phyloP scores from a whole-genome alignment of 2,888 invertebrate genomes.

The Pyrochroa serraticornis region DNA sequence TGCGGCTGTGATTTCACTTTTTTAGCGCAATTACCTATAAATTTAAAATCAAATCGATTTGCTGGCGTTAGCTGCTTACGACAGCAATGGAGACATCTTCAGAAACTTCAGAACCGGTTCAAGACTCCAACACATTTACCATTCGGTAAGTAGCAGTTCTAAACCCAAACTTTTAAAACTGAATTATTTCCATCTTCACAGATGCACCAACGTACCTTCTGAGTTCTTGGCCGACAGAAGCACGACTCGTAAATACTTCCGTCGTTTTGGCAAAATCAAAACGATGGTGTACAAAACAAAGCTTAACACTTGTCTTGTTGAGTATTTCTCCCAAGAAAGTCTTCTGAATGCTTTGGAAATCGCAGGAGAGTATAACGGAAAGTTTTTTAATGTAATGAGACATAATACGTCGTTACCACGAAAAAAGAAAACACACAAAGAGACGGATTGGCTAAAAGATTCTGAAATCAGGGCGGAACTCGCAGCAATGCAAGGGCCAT shows the following conservation, averaged over 20 bases:
- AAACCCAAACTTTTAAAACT: too few species aligned
- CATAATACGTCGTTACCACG: slow-evolving; percentile 22
- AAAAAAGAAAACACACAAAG: slow-evolving; percentile 32
- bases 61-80: too few species aligned
- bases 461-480: slow-evolving; percentile 74
- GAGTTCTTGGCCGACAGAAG: slow-evolving; percentile 66
- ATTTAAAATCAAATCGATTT: too few species aligned
- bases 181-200: too few species aligned
- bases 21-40: too few species aligned
- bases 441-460: slow-evolving; percentile 63
- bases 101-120: too few species aligned
- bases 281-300: slow-evolving; percentile 70
- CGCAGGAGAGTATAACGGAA: slow-evolving; percentile 67
- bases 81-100: too few species aligned
- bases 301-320: slow-evolving; percentile 70
- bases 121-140: too few species aligned
- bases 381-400: slow-evolving; percentile 59
- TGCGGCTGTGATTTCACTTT: too few species aligned
- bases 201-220: slow-evolving; percentile 62
- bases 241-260: slow-evolving; percentile 71
- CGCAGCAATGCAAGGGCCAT: slow-evolving; percentile 65
- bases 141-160: too few species aligned
- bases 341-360: slow-evolving; percentile 66
- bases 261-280: slow-evolving; percentile 73
- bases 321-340: slow-evolving; percentile 68